Evolutionary conservation across 2,797 vertebrate genomes (phyloP).

Genomic region (Novumbra hubbsi): DNA sequence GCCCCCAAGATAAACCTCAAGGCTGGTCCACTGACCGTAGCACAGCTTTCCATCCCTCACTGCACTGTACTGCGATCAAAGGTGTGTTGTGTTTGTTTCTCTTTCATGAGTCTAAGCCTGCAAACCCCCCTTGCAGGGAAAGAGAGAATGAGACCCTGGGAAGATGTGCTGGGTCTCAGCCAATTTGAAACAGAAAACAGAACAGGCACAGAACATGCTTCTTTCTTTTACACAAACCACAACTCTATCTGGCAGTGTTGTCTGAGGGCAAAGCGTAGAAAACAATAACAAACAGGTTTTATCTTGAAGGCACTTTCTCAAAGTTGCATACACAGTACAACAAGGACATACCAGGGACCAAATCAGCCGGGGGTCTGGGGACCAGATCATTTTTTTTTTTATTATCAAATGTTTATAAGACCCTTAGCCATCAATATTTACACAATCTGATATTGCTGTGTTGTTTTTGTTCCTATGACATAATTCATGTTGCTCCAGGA

Average conservation of each 20-base stretch:
- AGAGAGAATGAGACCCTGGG: conserved; percentile 43
- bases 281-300: conserved; percentile 75
- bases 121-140: conserved; percentile 51
- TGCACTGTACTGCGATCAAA: conserved; percentile 55
- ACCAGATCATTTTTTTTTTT: no score
- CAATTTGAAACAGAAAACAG: no score
- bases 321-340: conserved; percentile 2
- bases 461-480: no score
- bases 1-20: not conserved
- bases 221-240: conserved; percentile 71
- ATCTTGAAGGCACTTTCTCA: conserved; percentile 63
- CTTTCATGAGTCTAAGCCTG: conserved; percentile 62
- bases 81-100: conserved; percentile 64
- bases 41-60: not conserved
- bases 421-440: no score
- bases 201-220: conserved; percentile 66
- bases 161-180: conserved; percentile 48
- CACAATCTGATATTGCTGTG: no score
- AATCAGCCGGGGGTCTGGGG: no score
- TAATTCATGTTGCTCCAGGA: no score
- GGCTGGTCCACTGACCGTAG: conserved; percentile 30
- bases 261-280: conserved; percentile 65
- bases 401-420: no score
- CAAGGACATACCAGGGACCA: not conserved
- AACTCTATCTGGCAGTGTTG: conserved; percentile 72